Evolutionary conservation across 2,888 invertebrate species (phyloP), one percentile per base, ranked within the genome.

Genomic region (Julus scanicus): DNA sequence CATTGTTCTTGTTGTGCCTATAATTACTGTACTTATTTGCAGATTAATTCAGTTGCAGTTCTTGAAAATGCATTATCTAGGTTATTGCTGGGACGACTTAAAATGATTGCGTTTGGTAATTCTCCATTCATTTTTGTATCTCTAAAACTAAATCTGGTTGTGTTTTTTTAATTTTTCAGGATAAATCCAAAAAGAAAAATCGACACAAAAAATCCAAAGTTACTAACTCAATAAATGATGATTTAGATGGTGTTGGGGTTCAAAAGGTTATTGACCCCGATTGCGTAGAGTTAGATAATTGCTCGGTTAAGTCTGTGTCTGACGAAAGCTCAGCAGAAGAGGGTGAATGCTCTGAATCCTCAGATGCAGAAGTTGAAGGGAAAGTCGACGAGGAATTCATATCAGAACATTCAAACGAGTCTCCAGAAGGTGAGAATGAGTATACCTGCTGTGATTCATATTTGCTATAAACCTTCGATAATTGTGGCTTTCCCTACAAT

Each of bases 291-390:
- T 71, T 11, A 71, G 71, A 71, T 71, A 11, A 29, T 2, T 29
- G 9, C 29, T 71, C 71, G 29, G 29, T 84, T 11, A 20, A 29
- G 2, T 84, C 44, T 1, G 83, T 6, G 15, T 84, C 84, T 48
- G 84, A 15, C 48, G 94, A 90, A 94, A 53, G 48, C 86, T 39
- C 86, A 40, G 71, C 44, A 39, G 88, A 88, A 84, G 88, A 88
- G 53, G 88, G 88, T 1, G 88, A 88, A 83, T 88, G 88, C 63
- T 87, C 87, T n/a, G 88, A 88, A 3, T 88, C 88, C 15, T 85
- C 85, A 11, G 85, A 39, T 44, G 49, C 4, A 40, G 88, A 88
- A 4, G 53, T 57, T n/a, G 17, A 57, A 17, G 5, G 8, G 20
- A 53, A 29, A 57, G 86, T 86, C 0, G 39, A 20, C 9, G 86